Base-by-base conservation (phyloP, 1,140 invertebrate species). In the Harpegnathos saltator region DNA sequence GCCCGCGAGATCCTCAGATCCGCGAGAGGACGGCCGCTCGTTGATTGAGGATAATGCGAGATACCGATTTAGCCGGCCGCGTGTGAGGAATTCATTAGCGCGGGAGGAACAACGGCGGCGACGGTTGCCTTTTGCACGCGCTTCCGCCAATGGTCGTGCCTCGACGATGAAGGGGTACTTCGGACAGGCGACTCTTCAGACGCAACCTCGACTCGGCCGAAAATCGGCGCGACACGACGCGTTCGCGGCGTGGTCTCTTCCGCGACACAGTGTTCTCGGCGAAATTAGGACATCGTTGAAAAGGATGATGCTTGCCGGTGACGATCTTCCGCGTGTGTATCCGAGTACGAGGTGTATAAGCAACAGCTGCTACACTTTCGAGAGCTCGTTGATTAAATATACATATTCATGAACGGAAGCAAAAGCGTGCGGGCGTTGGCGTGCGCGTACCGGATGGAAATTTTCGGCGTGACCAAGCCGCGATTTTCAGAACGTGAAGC, bases 41-140 rank as follows among this genome's bases (percentile, higher is more conserved):
- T 66, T 89, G 85, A 89, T 89, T 89, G 85, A 89, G 87, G 82
- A 87, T 89, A 89, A 89, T 89, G 88, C 77, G 87, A 85, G 77
- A 81, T 86, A 89, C 73, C 87, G 85, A 89, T 89, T 33, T 89
- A 89, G 56, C 89, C 88, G 71, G 68, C 50, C 54, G n/a, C n/a
- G 84, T 63, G 65, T 78, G 75, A 62, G 86, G 84, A 89, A 88
- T 89, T 89, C 87, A 86, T 89, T 89, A 88, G 69, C 65, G 75
- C 56, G 75, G 84, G 80, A 74, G 83, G 85, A 69, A 82, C 62
- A 68, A 58, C 56, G 68, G 62, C 63, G 78, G 48, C 69, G 68
- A 58, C 58, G 58, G 68, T 29, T 26, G 59, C 56, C 72, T 83
- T 88, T 88, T 89, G 85, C 85, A 62, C 22, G 24, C 72, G 58